Conservation (phyloP, 2,113 vertebrate genomes). For the Benitochromis conjunctus region DNA sequence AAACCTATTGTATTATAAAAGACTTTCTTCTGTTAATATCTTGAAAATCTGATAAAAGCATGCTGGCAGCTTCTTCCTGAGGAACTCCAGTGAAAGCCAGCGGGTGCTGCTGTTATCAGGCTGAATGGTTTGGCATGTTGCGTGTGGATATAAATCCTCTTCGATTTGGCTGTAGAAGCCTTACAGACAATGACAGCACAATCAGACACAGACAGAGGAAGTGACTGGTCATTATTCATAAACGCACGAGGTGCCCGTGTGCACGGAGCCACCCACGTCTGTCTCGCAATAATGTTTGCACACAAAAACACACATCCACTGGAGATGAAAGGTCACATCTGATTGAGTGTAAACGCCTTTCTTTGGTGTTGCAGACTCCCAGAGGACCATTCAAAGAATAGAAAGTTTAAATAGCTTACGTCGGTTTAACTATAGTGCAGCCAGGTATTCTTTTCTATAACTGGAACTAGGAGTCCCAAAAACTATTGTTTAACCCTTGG, state of each 20-base stretch:
- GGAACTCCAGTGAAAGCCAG: not conserved
- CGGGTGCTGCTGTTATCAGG: not conserved
- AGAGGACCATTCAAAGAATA: constrained; percentile 40
- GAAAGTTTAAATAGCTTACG: constrained; percentile 43
- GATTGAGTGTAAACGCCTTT: constrained; percentile 35
- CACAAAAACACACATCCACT: not conserved
- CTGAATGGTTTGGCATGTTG: not conserved
- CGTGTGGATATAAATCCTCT: not conserved
- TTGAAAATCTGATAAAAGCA: constrained; percentile 13
- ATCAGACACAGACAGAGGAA: constrained; percentile 32
- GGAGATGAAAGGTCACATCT: constrained; percentile 49
- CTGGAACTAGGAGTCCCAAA: constrained; percentile 1
- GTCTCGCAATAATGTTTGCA: not conserved
- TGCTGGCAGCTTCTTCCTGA: not conserved
- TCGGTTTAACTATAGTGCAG: not conserved
- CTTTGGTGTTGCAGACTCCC: constrained; percentile 1
- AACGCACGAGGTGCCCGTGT: not conserved
- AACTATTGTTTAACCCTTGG: constrained; percentile 46
- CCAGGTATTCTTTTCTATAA: constrained; percentile 11
- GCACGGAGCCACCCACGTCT: not conserved
- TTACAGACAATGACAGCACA: constrained; percentile 19
- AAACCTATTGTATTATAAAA: not conserved
- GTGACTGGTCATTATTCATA: constrained; percentile 33
- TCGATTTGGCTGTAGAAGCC: not conserved
- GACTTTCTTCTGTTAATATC: not conserved